Conservation (phyloP, 2,113 vertebrate species). For the Accipiter cooperii region DNA sequence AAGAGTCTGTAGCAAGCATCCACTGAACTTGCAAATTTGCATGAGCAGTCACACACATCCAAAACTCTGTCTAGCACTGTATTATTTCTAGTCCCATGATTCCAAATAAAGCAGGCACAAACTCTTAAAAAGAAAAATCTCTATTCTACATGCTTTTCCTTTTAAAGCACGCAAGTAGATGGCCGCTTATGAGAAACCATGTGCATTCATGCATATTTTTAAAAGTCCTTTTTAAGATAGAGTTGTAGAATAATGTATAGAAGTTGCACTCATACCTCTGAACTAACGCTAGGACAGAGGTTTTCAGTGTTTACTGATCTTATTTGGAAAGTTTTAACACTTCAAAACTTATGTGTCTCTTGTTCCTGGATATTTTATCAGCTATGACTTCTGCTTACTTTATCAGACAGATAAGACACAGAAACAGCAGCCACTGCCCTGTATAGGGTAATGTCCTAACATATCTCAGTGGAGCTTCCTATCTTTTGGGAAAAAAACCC, state of each 20-base stretch:
- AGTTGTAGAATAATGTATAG: neutral
- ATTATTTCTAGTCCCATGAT: neutral
- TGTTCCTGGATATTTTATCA: neutral
- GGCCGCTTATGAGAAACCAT: neutral
- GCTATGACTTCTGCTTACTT: neutral
- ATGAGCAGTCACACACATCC: neutral
- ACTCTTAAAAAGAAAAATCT: neutral
- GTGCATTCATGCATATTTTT: neutral
- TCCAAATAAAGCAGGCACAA: neutral
- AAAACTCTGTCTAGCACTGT: neutral
- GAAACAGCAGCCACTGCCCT: neutral
- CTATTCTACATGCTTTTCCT: neutral
- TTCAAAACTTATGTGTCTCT: neutral
- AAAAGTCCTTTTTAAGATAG: neutral
- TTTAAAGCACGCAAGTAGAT: neutral
- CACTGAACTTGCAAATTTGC: neutral
- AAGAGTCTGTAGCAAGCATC: neutral
- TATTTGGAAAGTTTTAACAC: neutral
- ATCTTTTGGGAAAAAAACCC: neutral
- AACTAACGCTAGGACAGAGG: neutral
- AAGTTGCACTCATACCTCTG: neutral
- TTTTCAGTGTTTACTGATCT: neutral
- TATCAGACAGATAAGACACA: neutral
- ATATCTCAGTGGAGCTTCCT: neutral
- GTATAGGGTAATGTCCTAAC: fast-evolving